These are phyloP conservation scores for Gobio occitaniae DNA, from an alignment of 2,797 vertebrate species.

Conservation along the genomic window DNA sequence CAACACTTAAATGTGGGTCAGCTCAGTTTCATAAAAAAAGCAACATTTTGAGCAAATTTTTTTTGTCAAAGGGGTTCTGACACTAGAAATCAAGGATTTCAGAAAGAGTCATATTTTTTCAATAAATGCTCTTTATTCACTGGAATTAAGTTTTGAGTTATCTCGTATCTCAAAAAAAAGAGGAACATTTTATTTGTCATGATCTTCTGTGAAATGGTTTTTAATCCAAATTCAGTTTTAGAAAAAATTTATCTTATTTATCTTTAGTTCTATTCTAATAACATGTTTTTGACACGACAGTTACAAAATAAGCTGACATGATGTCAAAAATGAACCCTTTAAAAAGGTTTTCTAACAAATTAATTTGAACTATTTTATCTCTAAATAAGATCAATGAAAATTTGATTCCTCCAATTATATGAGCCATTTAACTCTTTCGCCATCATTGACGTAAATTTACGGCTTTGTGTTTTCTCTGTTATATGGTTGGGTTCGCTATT, in stretches of 20 bases:
- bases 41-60: no score
- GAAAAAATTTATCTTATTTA: background rate
- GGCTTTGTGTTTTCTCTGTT: no score
- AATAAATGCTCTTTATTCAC: background rate
- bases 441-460: no score
- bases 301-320: background rate
- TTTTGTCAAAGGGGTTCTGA: no score
- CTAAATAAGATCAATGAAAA: background rate
- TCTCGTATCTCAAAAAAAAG: no score
- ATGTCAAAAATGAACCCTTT: background rate
- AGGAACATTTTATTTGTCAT: no score
- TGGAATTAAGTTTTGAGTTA: background rate
- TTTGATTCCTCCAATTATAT: background rate
- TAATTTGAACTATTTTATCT: background rate
- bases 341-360: rapidly evolving
- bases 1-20: no score
- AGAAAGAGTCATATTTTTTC: background rate
- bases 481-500: no score
- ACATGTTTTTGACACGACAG: background rate
- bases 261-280: background rate
- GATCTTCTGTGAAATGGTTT: background rate
- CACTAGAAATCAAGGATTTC: background rate
- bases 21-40: no score
- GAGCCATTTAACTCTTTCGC: background rate
- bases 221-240: background rate